Base-by-base conservation (phyloP, 2,797 vertebrate genomes). In the Bradypus variegatus region DNA sequence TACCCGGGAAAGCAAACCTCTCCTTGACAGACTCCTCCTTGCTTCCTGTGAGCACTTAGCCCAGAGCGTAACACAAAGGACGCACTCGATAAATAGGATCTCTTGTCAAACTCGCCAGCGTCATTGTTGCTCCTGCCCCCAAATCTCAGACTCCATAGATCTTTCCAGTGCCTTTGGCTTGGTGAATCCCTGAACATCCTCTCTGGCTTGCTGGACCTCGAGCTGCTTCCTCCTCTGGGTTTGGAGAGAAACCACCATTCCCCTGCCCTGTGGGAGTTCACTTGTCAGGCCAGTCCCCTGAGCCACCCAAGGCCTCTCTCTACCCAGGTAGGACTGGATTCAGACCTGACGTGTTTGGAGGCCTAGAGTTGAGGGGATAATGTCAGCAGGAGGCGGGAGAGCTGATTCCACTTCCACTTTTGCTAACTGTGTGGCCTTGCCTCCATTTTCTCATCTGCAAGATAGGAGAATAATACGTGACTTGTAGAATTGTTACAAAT, bases 81-180 rank as follows among this genome's bases (percentile, higher is more conserved):
- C 2, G 45, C 78, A 27, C 12, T 10, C 23, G 8, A 72, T 29
- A 69, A n/a, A 21, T 3, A 8, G 0, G 76, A 2, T n/a, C 53
- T 64, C 70, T 19, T n/a, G 3, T 21, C 41, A 16, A 0, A 41
- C 70, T 70, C 69, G 3, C 10, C 2, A 1, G 10, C 60, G 5
- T 15, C 27, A 1, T 29, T 3, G 0, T 19, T 4, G 0, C 8
- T 41, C 5, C 3, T 13, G 9, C 12, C 78, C 73, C 83, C 65
- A 45, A 27, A 16, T 67, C 38, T 55, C 21, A n/a, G 27, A 27
- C 53, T 25, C 10, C 12, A 0, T 15, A n/a, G 33, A 65, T 29
- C 18, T 69, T 58, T 81, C 45, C 1, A 5, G 48, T 31, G 6
- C 69, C n/a, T 16, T 72, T 14, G 65, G 36, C 80, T 36, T 16